These are phyloP conservation scores for Protophormia terraenovae DNA, from an alignment of 2,888 invertebrate species.

Conservation along the genomic window DNA sequence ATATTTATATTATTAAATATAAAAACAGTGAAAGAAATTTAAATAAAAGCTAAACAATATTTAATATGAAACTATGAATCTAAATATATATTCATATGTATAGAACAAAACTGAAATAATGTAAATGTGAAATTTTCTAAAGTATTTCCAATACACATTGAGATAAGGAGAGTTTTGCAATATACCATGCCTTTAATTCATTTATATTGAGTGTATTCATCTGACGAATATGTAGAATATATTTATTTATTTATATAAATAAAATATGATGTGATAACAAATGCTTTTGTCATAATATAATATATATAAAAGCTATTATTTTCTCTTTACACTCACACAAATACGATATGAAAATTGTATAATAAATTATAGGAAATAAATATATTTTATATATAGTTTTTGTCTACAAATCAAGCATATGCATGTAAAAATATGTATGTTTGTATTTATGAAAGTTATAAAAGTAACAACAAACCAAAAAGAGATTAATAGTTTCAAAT, in stretches of 20 bases:
- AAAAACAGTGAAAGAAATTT: background rate
- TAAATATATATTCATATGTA: too few relatives aligned
- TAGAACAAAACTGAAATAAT: too few relatives aligned
- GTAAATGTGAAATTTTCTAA: too few relatives aligned
- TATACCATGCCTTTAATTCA: background rate
- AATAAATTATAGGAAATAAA: constrained; percentile 12
- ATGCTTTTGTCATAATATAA: constrained; percentile 21
- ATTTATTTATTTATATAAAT: constrained; percentile 6
- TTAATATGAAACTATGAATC: too few relatives aligned
- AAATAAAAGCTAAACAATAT: background rate
- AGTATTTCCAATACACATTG: too few relatives aligned
- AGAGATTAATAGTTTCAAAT: constrained; percentile 3
- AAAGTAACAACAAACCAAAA: background rate
- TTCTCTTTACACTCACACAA: background rate
- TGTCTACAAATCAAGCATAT: background rate
- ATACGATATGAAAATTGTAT: background rate
- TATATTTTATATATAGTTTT: background rate
- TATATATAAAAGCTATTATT: background rate
- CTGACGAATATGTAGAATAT: too few relatives aligned
- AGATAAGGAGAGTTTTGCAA: too few relatives aligned
- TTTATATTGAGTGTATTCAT: background rate
- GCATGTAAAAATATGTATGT: background rate
- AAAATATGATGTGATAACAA: constrained; percentile 26
- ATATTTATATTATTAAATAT: background rate
- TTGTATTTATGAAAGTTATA: background rate